Evolutionary conservation across 2,113 vertebrate genomes (phyloP).

Genomic region (Colistium nudipinnis): DNA sequence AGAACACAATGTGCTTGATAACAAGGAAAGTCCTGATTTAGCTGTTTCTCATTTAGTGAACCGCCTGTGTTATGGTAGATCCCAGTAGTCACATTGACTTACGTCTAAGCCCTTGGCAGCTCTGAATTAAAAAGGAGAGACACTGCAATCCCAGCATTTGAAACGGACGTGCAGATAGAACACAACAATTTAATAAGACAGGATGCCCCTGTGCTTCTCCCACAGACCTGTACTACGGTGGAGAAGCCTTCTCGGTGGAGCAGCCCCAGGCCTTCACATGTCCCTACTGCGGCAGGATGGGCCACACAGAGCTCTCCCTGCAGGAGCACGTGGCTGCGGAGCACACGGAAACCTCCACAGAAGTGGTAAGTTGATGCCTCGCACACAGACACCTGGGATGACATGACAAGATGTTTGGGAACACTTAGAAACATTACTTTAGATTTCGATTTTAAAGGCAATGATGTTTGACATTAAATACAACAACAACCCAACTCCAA

Average conservation of each 20-base stretch:
- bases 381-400: not conserved
- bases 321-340: conserved; percentile 99
- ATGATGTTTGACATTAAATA: conserved; percentile 19
- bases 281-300: conserved; percentile 99
- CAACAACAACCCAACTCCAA: not conserved
- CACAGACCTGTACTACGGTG: conserved; percentile 98
- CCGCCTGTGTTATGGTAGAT: not conserved
- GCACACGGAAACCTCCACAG: conserved; percentile 97
- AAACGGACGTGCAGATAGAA: not conserved
- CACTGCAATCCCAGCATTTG: not conserved
- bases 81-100: not conserved
- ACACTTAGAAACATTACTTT: too few species aligned
- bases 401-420: conserved; percentile 13
- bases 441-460: too few species aligned
- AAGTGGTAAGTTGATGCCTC: conserved; percentile 89
- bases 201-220: conserved; percentile 28
- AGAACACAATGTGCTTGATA: conserved; percentile 32
- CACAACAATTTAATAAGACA: not conserved
- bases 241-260: conserved; percentile 98
- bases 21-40: not conserved
- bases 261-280: conserved; percentile 99
- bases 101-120: not conserved
- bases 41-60: not conserved
- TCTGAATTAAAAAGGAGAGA: not conserved
- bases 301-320: conserved; percentile 96